Conservation (phyloP, 92 coral and sea anemone genomes). For the Zoanthus solanderi region DNA sequence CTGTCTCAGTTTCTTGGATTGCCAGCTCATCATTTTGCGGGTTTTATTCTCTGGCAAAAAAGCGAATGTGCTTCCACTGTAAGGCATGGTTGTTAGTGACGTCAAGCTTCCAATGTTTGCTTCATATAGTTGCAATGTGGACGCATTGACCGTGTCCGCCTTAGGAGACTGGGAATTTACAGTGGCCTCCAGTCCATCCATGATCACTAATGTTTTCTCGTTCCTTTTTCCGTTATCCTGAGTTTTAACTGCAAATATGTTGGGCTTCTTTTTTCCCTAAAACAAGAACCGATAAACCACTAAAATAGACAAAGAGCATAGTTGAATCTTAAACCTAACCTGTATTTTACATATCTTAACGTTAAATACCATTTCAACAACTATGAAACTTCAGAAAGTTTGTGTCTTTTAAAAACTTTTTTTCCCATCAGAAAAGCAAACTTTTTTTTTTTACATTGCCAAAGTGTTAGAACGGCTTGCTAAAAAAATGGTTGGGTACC, state of each 20-base stretch:
- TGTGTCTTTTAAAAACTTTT: no score
- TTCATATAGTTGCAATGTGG: conserved; percentile 57
- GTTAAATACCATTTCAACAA: no score
- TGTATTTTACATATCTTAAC: no score
- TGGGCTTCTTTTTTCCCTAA: conserved; percentile 8
- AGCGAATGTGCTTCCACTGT: conserved; percentile 58
- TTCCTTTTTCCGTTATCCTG: neutral
- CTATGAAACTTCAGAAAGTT: no score
- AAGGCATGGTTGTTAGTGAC: conserved; percentile 61
- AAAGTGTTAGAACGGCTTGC: no score
- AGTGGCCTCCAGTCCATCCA: conserved; percentile 37
- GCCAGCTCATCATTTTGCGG: conserved; percentile 78
- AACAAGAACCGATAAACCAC: neutral
- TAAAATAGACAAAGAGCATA: neutral
- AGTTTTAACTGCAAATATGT: neutral
- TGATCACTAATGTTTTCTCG: neutral
- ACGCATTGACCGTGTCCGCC: conserved; percentile 19
- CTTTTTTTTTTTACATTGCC: no score
- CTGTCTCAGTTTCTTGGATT: conserved; percentile 65
- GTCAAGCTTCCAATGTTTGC: conserved; percentile 65
- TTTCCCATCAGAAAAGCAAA: no score
- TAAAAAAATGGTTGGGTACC: no score
- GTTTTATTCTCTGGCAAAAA: conserved; percentile 66
- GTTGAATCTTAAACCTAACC: no score
- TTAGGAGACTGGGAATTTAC: conserved; percentile 60